phyloP scores from a whole-genome alignment of 2,888 invertebrate genomes.

The Plebejus argus region DNA sequence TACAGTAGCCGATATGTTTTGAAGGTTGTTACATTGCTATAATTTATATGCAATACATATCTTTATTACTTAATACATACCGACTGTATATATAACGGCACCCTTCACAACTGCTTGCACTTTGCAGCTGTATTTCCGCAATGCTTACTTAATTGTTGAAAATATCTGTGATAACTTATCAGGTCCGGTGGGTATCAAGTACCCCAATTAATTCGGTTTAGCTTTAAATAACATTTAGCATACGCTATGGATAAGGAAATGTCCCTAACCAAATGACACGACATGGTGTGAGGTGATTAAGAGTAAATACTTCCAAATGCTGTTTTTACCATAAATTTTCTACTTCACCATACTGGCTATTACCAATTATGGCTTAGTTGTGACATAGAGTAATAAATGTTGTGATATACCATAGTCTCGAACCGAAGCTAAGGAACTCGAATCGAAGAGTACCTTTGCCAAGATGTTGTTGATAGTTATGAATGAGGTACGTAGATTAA shows the following conservation, averaged over 20 bases:
- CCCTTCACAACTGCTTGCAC: conserved; percentile 10
- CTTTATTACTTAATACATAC: not conserved
- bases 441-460: too few species aligned
- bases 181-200: not conserved
- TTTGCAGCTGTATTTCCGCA: conserved; percentile 17
- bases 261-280: not conserved
- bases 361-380: too few species aligned
- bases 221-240: not conserved
- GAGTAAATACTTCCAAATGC: too few species aligned
- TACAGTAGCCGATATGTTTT: not conserved
- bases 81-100: not conserved
- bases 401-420: too few species aligned
- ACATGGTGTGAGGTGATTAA: too few species aligned
- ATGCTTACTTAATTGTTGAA: not conserved
- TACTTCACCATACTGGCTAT: too few species aligned
- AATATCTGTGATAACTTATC: not conserved
- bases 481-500: too few species aligned
- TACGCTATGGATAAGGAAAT: not conserved
- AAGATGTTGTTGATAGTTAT: too few species aligned
- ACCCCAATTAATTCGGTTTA: not conserved
- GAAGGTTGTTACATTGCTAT: not conserved
- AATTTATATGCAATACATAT: not conserved
- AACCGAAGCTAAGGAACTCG: too few species aligned
- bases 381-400: too few species aligned
- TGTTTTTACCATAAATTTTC: too few species aligned